Base-by-base conservation (phyloP, 2,797 vertebrate species). In the Dermochelys coriacea region DNA sequence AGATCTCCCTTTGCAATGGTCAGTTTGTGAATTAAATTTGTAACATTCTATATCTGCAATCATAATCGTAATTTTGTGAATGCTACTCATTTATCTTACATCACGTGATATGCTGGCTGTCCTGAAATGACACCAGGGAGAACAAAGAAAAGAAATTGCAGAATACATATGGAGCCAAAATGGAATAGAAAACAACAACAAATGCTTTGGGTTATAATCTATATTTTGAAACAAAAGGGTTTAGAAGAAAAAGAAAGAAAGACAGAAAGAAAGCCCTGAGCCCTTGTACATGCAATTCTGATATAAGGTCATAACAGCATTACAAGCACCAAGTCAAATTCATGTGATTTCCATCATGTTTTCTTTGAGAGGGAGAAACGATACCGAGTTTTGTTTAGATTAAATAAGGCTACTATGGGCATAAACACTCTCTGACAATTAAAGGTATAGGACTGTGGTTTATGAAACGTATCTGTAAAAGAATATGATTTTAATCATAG, bases 111-210 rank as follows among this genome's bases (percentile, higher is more conserved):
- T 8, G 3, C 16, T 10, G 50, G 12, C 34, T 91, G 84, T 90
- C 94, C 78, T 93, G 54, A 29, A 47, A 25, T 90, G 84, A 82
- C 86, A 55, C 23, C 31, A 0, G 0, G n/a, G 45, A 84, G 86
- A 91, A 94, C 82, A 95, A 94, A 96, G 93, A 51, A 54, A 71
- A 71, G 91, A 93, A 85, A 86, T 83, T 6, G 57, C 51, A 47
- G 91, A 45, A 29, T 57, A 89, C 41, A 14, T 57, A 45, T 52
- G 80, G 68, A 91, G 80, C 55, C 19, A 18, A 84, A 78, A 54
- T 0, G 68, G 84, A 55, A 47, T 0, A 0, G 75, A 84, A 80
- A 96, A 80, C 27, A 81, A 15, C 23, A 3, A 14, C 61, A 84
- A 85, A 75, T 31, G 5, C 27, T 54, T 47, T 54, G 37, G 41